These are phyloP conservation scores for Malurus melanocephalus DNA, from an alignment of 2,113 vertebrate genomes.

Conservation along the genomic window DNA sequence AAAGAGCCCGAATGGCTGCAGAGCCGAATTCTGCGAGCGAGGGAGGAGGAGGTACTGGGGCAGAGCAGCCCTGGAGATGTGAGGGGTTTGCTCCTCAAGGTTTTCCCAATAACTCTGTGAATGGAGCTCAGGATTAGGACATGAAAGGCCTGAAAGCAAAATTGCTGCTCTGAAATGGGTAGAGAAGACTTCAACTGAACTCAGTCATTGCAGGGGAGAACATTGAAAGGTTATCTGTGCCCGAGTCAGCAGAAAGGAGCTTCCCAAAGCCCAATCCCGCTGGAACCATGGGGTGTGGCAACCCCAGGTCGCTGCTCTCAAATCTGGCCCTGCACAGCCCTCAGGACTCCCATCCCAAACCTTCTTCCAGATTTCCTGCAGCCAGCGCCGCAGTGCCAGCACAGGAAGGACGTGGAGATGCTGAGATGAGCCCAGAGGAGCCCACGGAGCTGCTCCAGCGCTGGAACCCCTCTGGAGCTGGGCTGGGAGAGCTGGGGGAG, in stretches of 20 bases:
- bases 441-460: background rate
- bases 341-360: background rate
- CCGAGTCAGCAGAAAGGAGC: background rate
- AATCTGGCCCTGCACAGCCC: background rate
- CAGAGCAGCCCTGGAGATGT: background rate
- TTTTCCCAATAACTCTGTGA: background rate
- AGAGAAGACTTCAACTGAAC: background rate
- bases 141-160: background rate
- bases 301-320: background rate
- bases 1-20: accelerated
- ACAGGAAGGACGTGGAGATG: background rate
- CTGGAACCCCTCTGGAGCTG: background rate
- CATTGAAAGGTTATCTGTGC: background rate
- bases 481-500: background rate
- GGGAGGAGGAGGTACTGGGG: background rate
- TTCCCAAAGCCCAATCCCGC: background rate
- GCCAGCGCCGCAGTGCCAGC: background rate
- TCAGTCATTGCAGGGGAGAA: background rate
- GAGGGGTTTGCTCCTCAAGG: background rate
- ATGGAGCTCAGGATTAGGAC: background rate
- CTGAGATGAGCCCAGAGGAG: background rate
- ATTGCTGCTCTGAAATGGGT: background rate
- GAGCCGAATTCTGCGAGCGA: background rate
- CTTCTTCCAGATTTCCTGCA: background rate
- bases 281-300: background rate